Evolutionary conservation across 2,888 invertebrate species (phyloP), one percentile per base, ranked within the genome.

Genomic region (Hedya salicella): DNA sequence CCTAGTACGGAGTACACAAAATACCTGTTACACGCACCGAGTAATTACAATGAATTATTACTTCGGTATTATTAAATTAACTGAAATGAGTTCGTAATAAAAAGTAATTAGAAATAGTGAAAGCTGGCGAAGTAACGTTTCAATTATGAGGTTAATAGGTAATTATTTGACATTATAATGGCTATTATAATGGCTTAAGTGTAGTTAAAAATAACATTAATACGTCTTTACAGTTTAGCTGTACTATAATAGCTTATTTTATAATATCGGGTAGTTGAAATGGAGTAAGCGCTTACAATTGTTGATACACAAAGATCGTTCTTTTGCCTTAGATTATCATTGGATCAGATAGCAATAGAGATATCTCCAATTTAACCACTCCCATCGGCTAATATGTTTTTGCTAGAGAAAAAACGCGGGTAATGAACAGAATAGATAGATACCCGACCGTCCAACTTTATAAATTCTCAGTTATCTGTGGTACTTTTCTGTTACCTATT

Each of bases 21-120:
- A 54, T 66, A 66, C 60, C 54, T 72, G 68, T 70, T 71, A 70
- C 66, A 70, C 74, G 62, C 67, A 63, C 67, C 50, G 17, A 66
- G 42, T 61, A 69, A 63, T 67, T 68, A 68, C 54, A 16, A 53
- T 59, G 48, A 64, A 39, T 61, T 66, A 66, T 61, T 42, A 48
- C 48, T 13, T 8, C 39, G 44, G 53, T 49, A 54, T 50, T 61
- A 66, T 61, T 66, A 66, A 66, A 66, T 66, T 61, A 68, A 63
- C 52, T 48, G 44, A 67, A 62, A 61, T 62, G 30, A 46, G 56
- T 46, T 54, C 40, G 63, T 56, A 67, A 69, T 67, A 63, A 67
- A 67, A 60, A 62, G 59, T 67, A 63, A 69, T 69, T 67, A 63
- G 44, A 56, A 59, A 49, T 50, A n/a, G 48, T 50, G 69, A 69